These are phyloP conservation scores for Scaptomyza pallida DNA, from an alignment of 1,140 invertebrate species.

Conservation along the genomic window DNA sequence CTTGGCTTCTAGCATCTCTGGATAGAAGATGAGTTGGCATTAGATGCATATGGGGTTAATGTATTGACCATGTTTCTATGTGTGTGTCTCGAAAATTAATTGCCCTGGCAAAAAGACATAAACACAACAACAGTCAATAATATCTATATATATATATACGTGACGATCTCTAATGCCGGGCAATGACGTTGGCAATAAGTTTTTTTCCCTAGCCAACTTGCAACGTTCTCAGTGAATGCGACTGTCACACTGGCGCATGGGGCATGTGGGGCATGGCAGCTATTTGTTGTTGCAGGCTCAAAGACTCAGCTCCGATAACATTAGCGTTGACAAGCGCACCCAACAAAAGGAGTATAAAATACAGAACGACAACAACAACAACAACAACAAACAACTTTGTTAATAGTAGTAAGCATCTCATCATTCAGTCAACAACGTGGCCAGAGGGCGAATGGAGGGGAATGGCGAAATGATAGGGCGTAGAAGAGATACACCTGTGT, in stretches of 20 bases:
- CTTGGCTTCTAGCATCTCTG: too few relatives aligned
- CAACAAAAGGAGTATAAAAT: slow-evolving; percentile 37
- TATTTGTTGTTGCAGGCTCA: slow-evolving; percentile 11
- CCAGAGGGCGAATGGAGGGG: too few relatives aligned
- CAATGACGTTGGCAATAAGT: slow-evolving; percentile 35
- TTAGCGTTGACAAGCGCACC: slow-evolving; percentile 63
- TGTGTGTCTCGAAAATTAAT: slow-evolving; percentile 55
- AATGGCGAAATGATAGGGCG: too few relatives aligned
- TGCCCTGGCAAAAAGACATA: slow-evolving; percentile 37
- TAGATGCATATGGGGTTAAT: slow-evolving; percentile 1
- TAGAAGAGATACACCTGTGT: slow-evolving; percentile 46
- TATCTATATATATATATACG: too few relatives aligned
- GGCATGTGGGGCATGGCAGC: neutral
- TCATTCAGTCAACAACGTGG: slow-evolving; percentile 45
- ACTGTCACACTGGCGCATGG: neutral
- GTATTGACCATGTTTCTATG: slow-evolving; percentile 11
- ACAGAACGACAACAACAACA: slow-evolving; percentile 18
- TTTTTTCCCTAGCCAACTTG: slow-evolving; percentile 4
- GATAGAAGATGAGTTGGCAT: slow-evolving; percentile 20
- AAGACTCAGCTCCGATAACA: slow-evolving; percentile 59
- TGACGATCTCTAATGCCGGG: slow-evolving; percentile 23
- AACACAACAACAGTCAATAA: slow-evolving; percentile 1
- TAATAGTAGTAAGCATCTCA: slow-evolving; percentile 62
- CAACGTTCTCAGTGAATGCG: neutral
- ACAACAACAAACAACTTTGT: slow-evolving; percentile 62